Base-by-base conservation (phyloP, 2,888 invertebrate species). In the Keiferia lycopersicella region DNA sequence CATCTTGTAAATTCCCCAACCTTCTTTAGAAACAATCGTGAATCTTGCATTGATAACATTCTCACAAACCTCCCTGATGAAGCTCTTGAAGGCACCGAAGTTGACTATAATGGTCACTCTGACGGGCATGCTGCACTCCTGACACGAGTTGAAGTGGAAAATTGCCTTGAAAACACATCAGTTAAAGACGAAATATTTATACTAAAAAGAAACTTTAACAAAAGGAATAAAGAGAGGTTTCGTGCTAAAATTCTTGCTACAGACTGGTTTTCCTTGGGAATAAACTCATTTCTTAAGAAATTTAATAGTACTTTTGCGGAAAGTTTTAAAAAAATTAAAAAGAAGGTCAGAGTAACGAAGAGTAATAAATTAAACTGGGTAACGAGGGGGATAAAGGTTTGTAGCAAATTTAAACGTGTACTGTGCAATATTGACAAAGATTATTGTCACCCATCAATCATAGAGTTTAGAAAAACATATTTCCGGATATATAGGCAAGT, bases 11-110 rank as follows among this genome's bases (percentile, higher is more conserved):
- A 60, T 14, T 26, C 26, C 2, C 11, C 10, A 60, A 60, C 60
- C 10, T 60, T 48, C 22, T 12, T 26, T 8, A 11, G 41, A 45
- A 22, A 60, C n/a, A 18, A 22, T 8, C 1, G 7, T 0, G 22
- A 60, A 39, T 60, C 45, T 2, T 60, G 59, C n/a, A 41, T 60
- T 45, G 60, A 60, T 22, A 60, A 60, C 45, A 7, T 60, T 48
- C 10, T 60, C 0, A 60, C 60, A 26, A 60, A 60, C 30, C 10
- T 48, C 0, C 11, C 45, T 41, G 45, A 48, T 12, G 48, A 60
- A 4, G 1, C 1, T 2, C n/a, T 60, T 3, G 10, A n/a, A 0
- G 30, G 26, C 0, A 8, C 10, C 1, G 1, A 14, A 7, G 60
- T 60, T 1, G 60, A 60, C n/a, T 48, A 60, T 16, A 60, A 60